Evolutionary conservation across 2,888 invertebrate genomes (phyloP).

Genomic region (Digitonthophagus gazella): DNA sequence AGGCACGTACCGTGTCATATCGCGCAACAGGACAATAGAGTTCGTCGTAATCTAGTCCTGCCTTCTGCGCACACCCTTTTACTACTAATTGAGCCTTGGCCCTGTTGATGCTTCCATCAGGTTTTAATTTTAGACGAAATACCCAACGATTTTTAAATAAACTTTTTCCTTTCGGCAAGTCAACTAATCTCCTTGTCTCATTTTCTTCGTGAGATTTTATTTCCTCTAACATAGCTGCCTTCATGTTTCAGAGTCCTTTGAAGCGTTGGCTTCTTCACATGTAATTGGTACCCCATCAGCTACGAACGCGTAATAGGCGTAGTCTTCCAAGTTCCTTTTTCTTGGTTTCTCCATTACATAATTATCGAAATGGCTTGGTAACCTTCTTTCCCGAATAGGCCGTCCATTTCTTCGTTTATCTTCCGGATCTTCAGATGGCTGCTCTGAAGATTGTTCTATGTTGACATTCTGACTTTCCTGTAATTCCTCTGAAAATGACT

Average conservation of each 20-base stretch:
- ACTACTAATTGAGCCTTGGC: constrained; percentile 39
- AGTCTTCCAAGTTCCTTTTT: not conserved
- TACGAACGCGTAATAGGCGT: not conserved
- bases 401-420: no score
- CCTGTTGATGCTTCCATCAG: constrained; percentile 36
- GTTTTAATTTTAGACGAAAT: constrained; percentile 35
- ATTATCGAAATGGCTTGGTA: not conserved
- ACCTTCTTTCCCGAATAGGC: no score
- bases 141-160: constrained; percentile 39
- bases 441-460: no score
- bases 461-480: no score
- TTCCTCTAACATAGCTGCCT: constrained; percentile 33
- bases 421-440: no score
- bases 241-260: constrained; percentile 22
- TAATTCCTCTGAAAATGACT: no score
- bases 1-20: not conserved
- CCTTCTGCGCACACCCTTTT: no score
- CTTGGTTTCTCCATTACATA: not conserved
- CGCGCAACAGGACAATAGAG: constrained; percentile 1
- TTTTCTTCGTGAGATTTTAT: constrained; percentile 39
- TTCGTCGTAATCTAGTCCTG: constrained; percentile 10
- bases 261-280: constrained; percentile 17
- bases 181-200: constrained; percentile 36
- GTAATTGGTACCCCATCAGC: constrained; percentile 4
- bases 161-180: constrained; percentile 34